Evolutionary conservation across 2,888 invertebrate species (phyloP).

Genomic region (Isoperla grammatica): DNA sequence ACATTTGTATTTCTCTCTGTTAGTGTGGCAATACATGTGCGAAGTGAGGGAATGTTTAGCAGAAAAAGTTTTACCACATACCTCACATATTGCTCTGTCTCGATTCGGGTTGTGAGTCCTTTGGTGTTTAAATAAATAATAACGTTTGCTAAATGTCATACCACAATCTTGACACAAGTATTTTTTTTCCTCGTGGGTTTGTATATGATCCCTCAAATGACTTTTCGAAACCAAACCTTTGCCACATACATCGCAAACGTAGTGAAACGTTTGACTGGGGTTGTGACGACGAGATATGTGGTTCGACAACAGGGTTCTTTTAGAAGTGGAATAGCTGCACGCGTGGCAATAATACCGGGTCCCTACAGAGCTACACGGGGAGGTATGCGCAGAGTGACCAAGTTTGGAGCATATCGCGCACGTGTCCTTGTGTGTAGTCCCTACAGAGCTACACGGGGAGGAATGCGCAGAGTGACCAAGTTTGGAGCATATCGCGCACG

Average conservation of each 20-base stretch:
- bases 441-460: too few species aligned
- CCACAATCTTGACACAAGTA: conserved; percentile 24
- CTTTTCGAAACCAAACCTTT: conserved; percentile 3
- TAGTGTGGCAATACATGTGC: conserved; percentile 51
- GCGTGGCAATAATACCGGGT: too few species aligned
- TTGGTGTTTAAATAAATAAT: conserved; percentile 23
- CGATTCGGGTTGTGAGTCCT: conserved; percentile 24
- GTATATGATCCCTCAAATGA: conserved; percentile 19
- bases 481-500: too few species aligned
- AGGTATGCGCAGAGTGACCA: too few species aligned
- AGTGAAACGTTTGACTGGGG: not conserved
- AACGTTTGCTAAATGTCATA: conserved; percentile 25
- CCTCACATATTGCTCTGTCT: conserved; percentile 27
- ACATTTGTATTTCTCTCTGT: conserved; percentile 49
- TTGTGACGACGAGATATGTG: conserved; percentile 9
- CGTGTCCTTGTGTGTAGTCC: too few species aligned
- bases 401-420: too few species aligned
- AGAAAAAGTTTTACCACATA: conserved; percentile 25
- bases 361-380: too few species aligned
- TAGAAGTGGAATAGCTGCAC: too few species aligned
- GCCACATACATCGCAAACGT: conserved; percentile 3
- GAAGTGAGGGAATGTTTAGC: conserved; percentile 33
- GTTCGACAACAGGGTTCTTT: not conserved
- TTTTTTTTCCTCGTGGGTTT: conserved; percentile 24
- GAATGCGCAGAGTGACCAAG: too few species aligned